These are phyloP conservation scores for Apostichopus leukothele DNA, from an alignment of 53 echinoderm and acorn worm genomes.

Conservation along the genomic window DNA sequence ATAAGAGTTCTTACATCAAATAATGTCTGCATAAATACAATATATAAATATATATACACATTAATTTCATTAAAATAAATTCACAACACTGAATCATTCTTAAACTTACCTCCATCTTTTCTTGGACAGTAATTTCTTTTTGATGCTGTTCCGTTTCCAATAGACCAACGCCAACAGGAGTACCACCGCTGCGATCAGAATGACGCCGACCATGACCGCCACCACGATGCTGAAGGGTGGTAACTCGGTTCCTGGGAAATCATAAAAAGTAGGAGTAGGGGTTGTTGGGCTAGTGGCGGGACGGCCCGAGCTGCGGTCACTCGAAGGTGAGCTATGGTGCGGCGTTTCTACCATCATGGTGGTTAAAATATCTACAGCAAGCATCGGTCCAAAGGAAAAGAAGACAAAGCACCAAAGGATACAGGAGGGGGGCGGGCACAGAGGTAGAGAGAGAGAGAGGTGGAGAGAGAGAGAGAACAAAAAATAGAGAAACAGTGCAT, in stretches of 20 bases:
- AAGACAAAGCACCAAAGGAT: slow-evolving; percentile 12
- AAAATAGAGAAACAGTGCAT: neutral
- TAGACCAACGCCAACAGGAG: neutral
- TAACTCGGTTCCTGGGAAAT: neutral
- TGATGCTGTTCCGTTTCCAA: slow-evolving; percentile 20
- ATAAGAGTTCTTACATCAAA: no score
- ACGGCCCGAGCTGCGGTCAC: neutral
- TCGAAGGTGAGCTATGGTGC: neutral
- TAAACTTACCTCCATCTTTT: neutral
- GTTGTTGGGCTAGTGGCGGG: neutral
- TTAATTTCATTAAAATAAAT: no score
- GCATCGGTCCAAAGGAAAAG: slow-evolving; percentile 35
- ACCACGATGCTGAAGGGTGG: neutral
- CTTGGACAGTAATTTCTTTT: neutral
- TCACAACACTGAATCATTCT: no score
- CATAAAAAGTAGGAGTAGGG: slow-evolving; percentile 2
- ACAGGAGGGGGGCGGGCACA: neutral
- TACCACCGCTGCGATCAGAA: neutral
- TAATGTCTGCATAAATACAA: no score
- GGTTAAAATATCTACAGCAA: slow-evolving; percentile 39
- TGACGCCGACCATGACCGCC: neutral
- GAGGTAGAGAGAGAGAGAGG: slow-evolving; percentile 1
- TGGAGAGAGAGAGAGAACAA: slow-evolving; percentile 26
- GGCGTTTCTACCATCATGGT: neutral
- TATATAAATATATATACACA: no score